Evolutionary conservation across 2,888 invertebrate species (phyloP), one percentile per base, ranked within the genome.

Genomic region (Odontocerum albicorne): DNA sequence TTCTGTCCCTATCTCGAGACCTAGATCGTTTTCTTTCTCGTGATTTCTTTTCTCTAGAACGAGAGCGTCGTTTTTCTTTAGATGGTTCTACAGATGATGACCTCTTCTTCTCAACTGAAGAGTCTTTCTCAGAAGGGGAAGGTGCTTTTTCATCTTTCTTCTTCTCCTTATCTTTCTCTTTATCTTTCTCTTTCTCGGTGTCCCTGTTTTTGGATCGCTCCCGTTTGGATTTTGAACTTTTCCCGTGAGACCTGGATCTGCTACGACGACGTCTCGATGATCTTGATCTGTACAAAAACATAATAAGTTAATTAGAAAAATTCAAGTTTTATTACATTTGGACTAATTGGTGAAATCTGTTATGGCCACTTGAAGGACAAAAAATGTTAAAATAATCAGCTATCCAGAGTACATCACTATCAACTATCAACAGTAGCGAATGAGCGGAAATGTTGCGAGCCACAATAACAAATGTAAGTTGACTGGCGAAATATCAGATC

Each of bases 251-350:
- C 10, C 57, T 71, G 0, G 83, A 79, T 27, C 81, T 79, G 0
- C 83, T 80, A 49, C 83, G 76, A 59, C 83, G 82, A 62, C 81
- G 82, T 1, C 82, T 74, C 7, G 80, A n/a, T n/a, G n/a, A 80
- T 17, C 79, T 73, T 0, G 80, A 80, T 58, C 81, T 76, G 64
- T 56, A 63, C 59, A 4, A 46, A 45, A 55, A 10, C 13, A 7
- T 10, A 42, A 54, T 16, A 6, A 8, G 22, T 61, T 27, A 64
- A 52, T 53, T 31, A 10, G 19, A 19, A 51, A n/a, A n/a, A n/a
- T n/a, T n/a, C n/a, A n/a, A n/a, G n/a, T n/a, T n/a, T n/a, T n/a
- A n/a, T n/a, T n/a, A n/a, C n/a, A n/a, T n/a, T n/a, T n/a, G n/a
- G n/a, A n/a, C n/a, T n/a, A n/a, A n/a, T n/a, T n/a, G n/a, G n/a